Conservation (phyloP, 2,797 vertebrate genomes). For the Anniella stebbinsi region DNA sequence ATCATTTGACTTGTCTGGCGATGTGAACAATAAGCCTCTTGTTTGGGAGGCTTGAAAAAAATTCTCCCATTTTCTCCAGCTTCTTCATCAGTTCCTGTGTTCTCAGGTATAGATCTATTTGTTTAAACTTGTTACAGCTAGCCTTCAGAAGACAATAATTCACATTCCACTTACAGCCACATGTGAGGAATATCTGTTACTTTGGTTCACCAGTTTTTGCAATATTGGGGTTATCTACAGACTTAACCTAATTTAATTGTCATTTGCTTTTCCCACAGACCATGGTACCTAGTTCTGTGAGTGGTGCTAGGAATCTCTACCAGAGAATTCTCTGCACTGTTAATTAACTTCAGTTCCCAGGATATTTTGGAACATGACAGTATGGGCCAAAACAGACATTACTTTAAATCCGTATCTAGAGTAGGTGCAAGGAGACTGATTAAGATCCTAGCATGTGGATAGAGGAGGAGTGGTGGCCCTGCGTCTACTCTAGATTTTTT, state of each 20-base stretch:
- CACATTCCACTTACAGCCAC: slow-evolving; percentile 52
- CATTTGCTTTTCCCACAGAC: not conserved
- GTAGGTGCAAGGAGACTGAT: too few species aligned
- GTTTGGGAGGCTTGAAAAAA: slow-evolving; percentile 68
- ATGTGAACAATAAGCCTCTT: slow-evolving; percentile 69
- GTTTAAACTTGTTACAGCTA: slow-evolving; percentile 72
- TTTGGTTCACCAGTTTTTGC: slow-evolving; percentile 3
- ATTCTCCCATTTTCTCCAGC: slow-evolving; percentile 44
- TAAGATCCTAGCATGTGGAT: too few species aligned
- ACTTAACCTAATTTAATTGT: slow-evolving; percentile 7
- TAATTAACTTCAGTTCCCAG: not conserved
- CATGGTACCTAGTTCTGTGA: not conserved
- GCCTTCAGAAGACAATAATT: slow-evolving; percentile 12
- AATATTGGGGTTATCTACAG: not conserved
- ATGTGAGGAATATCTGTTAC: slow-evolving; percentile 48
- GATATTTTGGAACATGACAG: not conserved
- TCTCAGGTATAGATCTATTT: slow-evolving; percentile 62
- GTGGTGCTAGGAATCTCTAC: not conserved
- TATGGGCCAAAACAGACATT: too few species aligned
- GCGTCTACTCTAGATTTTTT: too few species aligned
- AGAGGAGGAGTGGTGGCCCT: too few species aligned
- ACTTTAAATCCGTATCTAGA: too few species aligned
- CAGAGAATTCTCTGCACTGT: not conserved
- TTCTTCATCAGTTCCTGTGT: slow-evolving; percentile 44
- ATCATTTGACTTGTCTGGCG: slow-evolving; percentile 62